Evolutionary conservation across 2,113 vertebrate genomes (phyloP), one percentile per base, ranked within the genome.

Genomic region (Monarcha castaneiventris): DNA sequence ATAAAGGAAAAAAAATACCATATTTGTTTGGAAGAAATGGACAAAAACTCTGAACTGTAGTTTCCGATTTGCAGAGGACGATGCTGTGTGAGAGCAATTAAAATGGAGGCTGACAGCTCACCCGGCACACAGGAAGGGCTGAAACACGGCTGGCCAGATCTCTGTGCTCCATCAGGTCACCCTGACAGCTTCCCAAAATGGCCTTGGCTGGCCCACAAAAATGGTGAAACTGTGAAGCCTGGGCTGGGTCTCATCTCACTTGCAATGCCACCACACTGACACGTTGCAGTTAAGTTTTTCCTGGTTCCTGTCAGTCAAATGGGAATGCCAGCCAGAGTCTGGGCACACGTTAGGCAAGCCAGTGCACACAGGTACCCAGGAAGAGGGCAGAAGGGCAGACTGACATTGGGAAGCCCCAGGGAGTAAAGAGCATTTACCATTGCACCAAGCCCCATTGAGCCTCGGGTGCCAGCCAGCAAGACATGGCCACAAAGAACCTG

Each of bases 381-480:
- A 23, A 46, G 17, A 52, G 25, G 8, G 3, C 5, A 6, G 52
- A 20, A 91, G 29, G 20, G 43, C 16, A 81, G 25, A 33, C 21
- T 29, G 32, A n/a, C 61, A 48, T 4, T 1, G 1, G 23, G 35
- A 59, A 85, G 44, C 30, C 20, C 29, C 2, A 3, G 5, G 30
- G 11, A 52, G 13, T 7, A 11, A 91, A 75, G 12, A 68, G 29
- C 15, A 75, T 68, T 63, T 44, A 15, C 27, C 9, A 56, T 32
- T 37, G 13, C 30, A 78, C 16, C 3, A 7, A 68, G 39, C 4
- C 20, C 15, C 3, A 1, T 0, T 0, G 1, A 84, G 11, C 29
- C n/a, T 64, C 1, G 0, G 16, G 6, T 61, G 27, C 32, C 68
- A 81, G 41, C 19, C 81, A 84, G 59, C 37, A 54, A 41, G 21